Evolutionary conservation across 2,888 invertebrate genomes (phyloP), one percentile per base, ranked within the genome.

Genomic region (Tillus elongatus): DNA sequence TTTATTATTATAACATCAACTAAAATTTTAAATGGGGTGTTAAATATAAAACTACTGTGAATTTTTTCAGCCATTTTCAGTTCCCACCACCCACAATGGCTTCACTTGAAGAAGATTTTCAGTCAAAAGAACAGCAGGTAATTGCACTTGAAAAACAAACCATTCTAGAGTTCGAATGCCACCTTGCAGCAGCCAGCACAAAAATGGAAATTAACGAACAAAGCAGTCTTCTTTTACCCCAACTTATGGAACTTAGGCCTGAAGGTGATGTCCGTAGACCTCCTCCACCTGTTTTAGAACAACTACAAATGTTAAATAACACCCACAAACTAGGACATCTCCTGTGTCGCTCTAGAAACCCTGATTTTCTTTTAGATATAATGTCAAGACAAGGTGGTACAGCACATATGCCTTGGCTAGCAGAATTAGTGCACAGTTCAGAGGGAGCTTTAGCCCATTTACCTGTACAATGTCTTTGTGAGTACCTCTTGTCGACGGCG

Each of bases 401-500:
- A 0, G 86, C 91, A 48, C 90, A 93, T 27, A 92, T 95, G 91
- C 93, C 95, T 2, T 96, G 96, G 96, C 69, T 96, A 43, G 91
- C 92, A 4, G 91, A 93, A 61, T 71, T 96, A 41, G 88, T 96
- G 9, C 84, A 92, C 52, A 89, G 86, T 51, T 89, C 88, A 47
- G 92, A 92, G 57, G 85, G 88, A 1, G 85, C 88, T 11, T 67
- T 70, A 45, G 84, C 87, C 56, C 87, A 92, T 50, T 69, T 97
- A 12, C 96, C 96, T 0, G 92, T 96, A n/a, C 95, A 95, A 58
- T 96, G 95, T 60, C 73, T 97, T 33, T 96, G 96, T 69, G 96
- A 96, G 69, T 95, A 95, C 68, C 72, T 96, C 33, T 74, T 93
- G 2, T 74, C 76, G 24, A 77, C 81, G 45, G 69, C 75, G 1